Evolutionary conservation across 2,113 vertebrate genomes (phyloP).

Genomic region (Daphoenositta chrysoptera): DNA sequence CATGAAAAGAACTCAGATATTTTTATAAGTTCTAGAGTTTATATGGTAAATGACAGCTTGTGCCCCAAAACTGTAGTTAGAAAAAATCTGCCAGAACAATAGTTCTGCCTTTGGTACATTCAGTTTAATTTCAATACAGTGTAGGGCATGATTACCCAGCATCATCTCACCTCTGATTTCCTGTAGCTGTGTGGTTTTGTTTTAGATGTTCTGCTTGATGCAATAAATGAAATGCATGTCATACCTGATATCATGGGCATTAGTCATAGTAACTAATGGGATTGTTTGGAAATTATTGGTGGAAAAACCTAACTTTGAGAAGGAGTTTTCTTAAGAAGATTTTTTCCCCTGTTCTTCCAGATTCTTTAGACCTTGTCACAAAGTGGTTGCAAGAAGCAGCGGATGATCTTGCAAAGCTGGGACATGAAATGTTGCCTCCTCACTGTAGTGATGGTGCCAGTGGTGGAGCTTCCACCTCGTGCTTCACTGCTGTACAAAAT

Average conservation of each 20-base stretch:
- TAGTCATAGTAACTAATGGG: not conserved
- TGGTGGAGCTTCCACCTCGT: not conserved
- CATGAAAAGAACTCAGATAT: not conserved
- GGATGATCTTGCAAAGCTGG: slow-evolving; percentile 66
- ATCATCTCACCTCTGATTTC: not conserved
- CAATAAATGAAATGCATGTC: slow-evolving; percentile 9
- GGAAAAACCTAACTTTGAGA: not conserved
- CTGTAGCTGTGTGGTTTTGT: not conserved
- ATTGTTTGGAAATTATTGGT: not conserved
- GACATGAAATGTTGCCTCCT: not conserved
- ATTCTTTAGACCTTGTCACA: slow-evolving; percentile 89
- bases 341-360: slow-evolving; percentile 59
- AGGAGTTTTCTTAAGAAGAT: not conserved
- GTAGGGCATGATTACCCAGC: not conserved
- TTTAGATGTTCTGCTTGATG: not conserved
- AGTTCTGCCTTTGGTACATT: not conserved
- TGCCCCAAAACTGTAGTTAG: not conserved
- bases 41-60: not conserved
- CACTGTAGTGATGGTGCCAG: slow-evolving; percentile 22
- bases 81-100: not conserved
- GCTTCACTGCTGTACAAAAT: slow-evolving; percentile 78
- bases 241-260: not conserved
- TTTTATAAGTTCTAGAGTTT: not conserved
- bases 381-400: slow-evolving; percentile 88
- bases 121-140: not conserved